Evolutionary conservation across 1,140 invertebrate species (phyloP), one percentile per base, ranked within the genome.

Genomic region (Drosophila ambigua): DNA sequence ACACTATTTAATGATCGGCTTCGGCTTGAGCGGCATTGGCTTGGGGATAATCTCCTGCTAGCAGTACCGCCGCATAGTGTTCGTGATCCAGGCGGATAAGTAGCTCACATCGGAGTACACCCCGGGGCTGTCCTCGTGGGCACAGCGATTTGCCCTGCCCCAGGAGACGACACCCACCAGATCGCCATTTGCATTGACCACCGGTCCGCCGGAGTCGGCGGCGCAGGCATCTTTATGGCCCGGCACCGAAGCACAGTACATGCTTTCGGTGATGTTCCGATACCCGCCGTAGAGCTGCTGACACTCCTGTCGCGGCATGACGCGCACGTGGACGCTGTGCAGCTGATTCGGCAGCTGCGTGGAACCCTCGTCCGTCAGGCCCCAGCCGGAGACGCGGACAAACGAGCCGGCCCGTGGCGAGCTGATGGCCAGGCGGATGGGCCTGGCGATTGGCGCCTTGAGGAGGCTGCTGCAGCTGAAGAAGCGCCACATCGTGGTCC

Each of bases 141-240:
- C 95, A 59, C 90, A 91, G 5, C 63, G 69, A 81, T 95, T 95
- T 0, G 94, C 94, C 72, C 94, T 92, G 3, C 96, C 96, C 94
- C 94, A 96, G 1, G 95, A 96, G 0, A 95, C 94, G 13, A 96
- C 92, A 31, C 96, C 96, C 44, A 94, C 91, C 2, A 94, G 79
- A 41, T 90, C 74, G 2, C 92, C 92, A n/a, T 92, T 66, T 1
- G 91, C 68, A 20, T 85, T 79, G 0, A 94, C 94, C 2, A 94
- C 81, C 5, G 95, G 95, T 5, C 95, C 95, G 28, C 95, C 95
- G 5, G 94, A 95, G 77, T 95, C 95, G 0, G 94, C 95, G 61
- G 94, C 92, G 83, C 95, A 95, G 8, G 95, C 93, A 78, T 95
- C 95, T 54, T 92, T 92, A 1, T 88, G 58, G 9, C 92, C 92